These are phyloP conservation scores for Netelia melanura DNA, from an alignment of 2,888 invertebrate genomes.

Conservation along the genomic window DNA sequence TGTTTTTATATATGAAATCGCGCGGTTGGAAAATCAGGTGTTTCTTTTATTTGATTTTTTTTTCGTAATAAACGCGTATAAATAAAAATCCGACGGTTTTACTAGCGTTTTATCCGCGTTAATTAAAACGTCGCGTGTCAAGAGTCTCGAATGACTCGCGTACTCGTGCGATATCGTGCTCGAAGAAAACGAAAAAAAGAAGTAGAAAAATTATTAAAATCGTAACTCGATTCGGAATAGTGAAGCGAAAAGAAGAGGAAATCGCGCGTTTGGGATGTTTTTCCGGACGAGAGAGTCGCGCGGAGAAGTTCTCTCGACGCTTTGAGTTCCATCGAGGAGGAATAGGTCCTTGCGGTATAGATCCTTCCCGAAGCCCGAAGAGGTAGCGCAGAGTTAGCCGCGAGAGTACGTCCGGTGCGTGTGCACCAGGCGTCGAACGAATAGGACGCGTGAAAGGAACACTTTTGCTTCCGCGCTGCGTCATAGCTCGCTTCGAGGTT, in stretches of 20 bases:
- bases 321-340: too few relatives aligned
- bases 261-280: neutral
- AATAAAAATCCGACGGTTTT: too few relatives aligned
- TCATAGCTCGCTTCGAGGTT: slow-evolving; percentile 51
- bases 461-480: slow-evolving; percentile 57
- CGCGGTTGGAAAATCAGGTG: too few relatives aligned
- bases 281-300: slow-evolving; percentile 15
- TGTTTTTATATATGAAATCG: too few relatives aligned
- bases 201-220: slow-evolving; percentile 11
- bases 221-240: slow-evolving; percentile 48
- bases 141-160: neutral
- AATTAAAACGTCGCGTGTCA: slow-evolving; percentile 36
- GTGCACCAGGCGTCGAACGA: slow-evolving; percentile 59
- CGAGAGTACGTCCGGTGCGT: slow-evolving; percentile 39
- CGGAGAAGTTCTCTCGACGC: neutral
- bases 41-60: too few relatives aligned
- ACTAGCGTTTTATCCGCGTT: slow-evolving; percentile 8
- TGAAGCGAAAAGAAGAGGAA: slow-evolving; percentile 46
- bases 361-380: neutral
- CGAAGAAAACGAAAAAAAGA: neutral
- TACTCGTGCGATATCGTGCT: too few relatives aligned
- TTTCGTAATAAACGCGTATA: too few relatives aligned
- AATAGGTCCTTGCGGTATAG: too few relatives aligned
- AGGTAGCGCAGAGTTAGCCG: slow-evolving; percentile 39
- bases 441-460: slow-evolving; percentile 67